Evolutionary conservation across 2,797 vertebrate genomes (phyloP).

Genomic region (Bovichtus variegatus): DNA sequence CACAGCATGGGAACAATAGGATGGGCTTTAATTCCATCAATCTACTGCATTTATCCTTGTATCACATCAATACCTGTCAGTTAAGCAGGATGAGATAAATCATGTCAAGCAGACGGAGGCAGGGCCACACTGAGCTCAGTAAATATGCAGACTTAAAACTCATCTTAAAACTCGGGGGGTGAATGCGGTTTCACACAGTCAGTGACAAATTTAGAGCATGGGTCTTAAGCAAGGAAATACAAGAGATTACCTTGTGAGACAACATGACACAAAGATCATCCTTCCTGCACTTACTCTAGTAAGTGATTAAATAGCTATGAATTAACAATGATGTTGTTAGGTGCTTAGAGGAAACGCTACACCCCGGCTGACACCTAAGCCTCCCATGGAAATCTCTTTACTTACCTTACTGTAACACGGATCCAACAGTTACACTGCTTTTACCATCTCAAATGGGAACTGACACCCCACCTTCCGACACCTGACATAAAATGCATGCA

Average conservation of each 20-base stretch:
- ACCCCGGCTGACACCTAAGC: conserved; percentile 74
- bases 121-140: conserved; percentile 53
- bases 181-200: conserved; percentile 41
- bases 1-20: conserved; percentile 81
- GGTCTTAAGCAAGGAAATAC: conserved; percentile 59
- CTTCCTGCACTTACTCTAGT: conserved; percentile 68
- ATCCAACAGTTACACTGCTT: conserved; percentile 71
- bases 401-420: conserved; percentile 79
- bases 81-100: conserved; percentile 77
- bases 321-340: conserved; percentile 81
- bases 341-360: conserved; percentile 80
- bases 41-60: conserved; percentile 78
- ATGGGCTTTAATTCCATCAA: conserved; percentile 82
- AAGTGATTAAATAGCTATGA: conserved; percentile 81
- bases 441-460: conserved; percentile 61
- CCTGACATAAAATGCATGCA: conserved; percentile 60
- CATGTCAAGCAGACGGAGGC: conserved; percentile 62
- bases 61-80: conserved; percentile 83
- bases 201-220: conserved; percentile 52
- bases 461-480: conserved; percentile 57
- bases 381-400: conserved; percentile 79
- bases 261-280: conserved; percentile 73
- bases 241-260: conserved; percentile 66
- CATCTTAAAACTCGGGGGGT: conserved; percentile 56
- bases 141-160: conserved; percentile 62